Base-by-base conservation (phyloP, 2,888 invertebrate genomes). In the Nemotelus pantherinus region DNA sequence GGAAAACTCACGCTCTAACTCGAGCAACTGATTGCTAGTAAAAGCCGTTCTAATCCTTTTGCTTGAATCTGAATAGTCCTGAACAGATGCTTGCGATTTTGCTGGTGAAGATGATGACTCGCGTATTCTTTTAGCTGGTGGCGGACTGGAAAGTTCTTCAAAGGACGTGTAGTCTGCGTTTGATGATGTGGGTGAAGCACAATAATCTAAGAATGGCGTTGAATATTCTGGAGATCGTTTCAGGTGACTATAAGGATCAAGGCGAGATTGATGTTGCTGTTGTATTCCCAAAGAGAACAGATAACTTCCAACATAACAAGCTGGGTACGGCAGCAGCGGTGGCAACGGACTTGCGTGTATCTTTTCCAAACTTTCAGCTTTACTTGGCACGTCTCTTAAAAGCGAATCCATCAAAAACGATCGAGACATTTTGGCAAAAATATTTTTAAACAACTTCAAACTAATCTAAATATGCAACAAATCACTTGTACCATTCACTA, bases 11-110 rank as follows among this genome's bases (percentile, higher is more conserved):
- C 96, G 88, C 86, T 97, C 97, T 77, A 98, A 87, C 83, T 96
- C 94, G 76, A 97, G 87, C 0, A 96, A 89, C 84, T 96, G 96
- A 0, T 93, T 94, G 81, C 96, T 96, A 2, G 96, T 97, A 86
- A 97, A 98, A 0, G 97, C 97, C 0, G 97, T 98, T 60, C 98
- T 90, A 80, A 97, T 96, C 79, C 97, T 89, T 85, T 96, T 96
- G 82, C 94, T 94, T 1, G 94, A 94, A 80, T 91, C 89, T 84
- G 92, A 88, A 86, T 87, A 89, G 79, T 88, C 89, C 4, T 81
- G 83, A 63, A 86, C 83, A 50, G 85, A 84, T 2, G 85, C 82
- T 43, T 85, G 83, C 3, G 80, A 77, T 45, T 80, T 79, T 4
- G 68, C 58, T 2, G 81, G 41, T 6, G 79, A 77, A 1, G 82